These are phyloP conservation scores for Conopomorpha cramerella DNA, from an alignment of 1,140 invertebrate genomes.

Conservation along the genomic window DNA sequence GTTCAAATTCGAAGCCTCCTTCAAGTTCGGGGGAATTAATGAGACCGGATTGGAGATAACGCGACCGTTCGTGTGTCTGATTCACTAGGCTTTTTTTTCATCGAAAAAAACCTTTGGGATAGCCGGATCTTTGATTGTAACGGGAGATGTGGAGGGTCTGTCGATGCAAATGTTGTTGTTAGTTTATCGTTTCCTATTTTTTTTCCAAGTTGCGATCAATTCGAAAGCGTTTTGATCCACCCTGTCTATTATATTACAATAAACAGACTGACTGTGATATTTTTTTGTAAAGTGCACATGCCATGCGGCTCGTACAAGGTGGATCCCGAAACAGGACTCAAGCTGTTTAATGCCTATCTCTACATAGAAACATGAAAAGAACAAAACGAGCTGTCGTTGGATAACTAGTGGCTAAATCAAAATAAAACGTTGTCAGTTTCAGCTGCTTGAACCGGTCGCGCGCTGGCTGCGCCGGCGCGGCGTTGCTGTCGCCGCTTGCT, in stretches of 20 bases:
- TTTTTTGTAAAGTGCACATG: too few species aligned
- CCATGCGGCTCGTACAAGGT: too few species aligned
- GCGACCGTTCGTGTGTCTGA: slow-evolving; percentile 10
- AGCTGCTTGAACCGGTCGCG: slow-evolving; percentile 40
- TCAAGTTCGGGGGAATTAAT: slow-evolving; percentile 19
- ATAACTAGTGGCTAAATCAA: slow-evolving; percentile 48
- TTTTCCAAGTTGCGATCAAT: too few species aligned
- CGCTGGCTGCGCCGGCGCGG: slow-evolving; percentile 14
- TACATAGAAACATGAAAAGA: slow-evolving; percentile 5
- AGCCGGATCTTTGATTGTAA: neutral
- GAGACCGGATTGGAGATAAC: slow-evolving; percentile 15
- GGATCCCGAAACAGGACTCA: too few species aligned
- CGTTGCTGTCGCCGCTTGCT: slow-evolving; percentile 31
- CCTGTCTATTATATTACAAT: too few species aligned
- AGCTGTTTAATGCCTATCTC: neutral
- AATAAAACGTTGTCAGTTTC: slow-evolving; percentile 46
- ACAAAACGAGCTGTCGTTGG: slow-evolving; percentile 16
- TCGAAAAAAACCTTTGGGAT: neutral
- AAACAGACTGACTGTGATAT: too few species aligned
- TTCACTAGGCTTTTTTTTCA: slow-evolving; percentile 5
- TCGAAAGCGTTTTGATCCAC: too few species aligned
- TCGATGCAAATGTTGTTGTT: too few species aligned
- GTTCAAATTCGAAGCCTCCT: slow-evolving; percentile 27
- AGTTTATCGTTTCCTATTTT: too few species aligned
- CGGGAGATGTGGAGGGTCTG: too few species aligned